Evolutionary conservation across 1,140 invertebrate species (phyloP), one percentile per base, ranked within the genome.

Genomic region (Drosophila novamexicana): DNA sequence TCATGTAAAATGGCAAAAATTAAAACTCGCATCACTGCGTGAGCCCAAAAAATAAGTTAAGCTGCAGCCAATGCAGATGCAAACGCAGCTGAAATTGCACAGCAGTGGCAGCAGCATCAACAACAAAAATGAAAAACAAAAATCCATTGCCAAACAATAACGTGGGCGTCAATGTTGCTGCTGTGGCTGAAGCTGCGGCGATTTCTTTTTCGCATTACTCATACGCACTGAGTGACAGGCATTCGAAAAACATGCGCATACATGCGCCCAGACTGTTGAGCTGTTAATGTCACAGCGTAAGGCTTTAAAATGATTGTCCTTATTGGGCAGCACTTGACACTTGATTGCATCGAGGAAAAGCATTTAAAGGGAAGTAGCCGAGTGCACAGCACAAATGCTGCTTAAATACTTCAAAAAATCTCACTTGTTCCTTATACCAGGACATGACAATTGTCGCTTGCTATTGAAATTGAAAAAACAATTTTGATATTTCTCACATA

Each of bases 1-100:
- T 77, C 82, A 82, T 73, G 61, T 59, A 62, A 79, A 82, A 62
- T 69, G 71, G 58, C 18, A 54, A 58, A 75, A 81, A 72, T 78
- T 63, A 75, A 85, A 74, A 71, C 45, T 52, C 63, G 61, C 75
- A 63, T 65, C 76, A 74, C 53, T 18, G 62, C 61, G 53, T 42
- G 49, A 69, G 45, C 39, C 42, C 53, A 64, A 79, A 44, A 44
- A 69, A 58, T 50, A 77, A 69, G 50, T 73, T 54, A 53, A 69
- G 73, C 81, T 63, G 39, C 50, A 62, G 67, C 67, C 61, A 16
- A 29, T 68, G 57, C 66, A 52, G 61, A 37, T 44, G 72, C 63
- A 56, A 42, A 14, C 37, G 59, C 44, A 56, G 16, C 49, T 36
- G 34, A 63, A 47, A 16, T 18, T 45, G 45, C 36, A 40, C 12